Evolutionary conservation across 2,797 vertebrate species (phyloP).

Genomic region (Bovichtus diacanthus): DNA sequence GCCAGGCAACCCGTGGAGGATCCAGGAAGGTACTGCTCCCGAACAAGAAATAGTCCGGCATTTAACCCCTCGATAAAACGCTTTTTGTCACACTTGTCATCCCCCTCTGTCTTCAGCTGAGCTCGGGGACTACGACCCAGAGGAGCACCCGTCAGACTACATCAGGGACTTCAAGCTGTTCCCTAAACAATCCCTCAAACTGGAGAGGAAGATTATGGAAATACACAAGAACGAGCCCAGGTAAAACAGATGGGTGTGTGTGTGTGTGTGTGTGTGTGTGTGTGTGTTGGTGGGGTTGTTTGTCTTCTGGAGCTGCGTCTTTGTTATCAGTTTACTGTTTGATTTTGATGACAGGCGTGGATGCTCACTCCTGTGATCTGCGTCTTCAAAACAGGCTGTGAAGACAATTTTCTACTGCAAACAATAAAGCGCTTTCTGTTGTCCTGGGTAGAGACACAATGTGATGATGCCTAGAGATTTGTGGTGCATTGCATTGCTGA

Average conservation of each 20-base stretch:
- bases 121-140: constrained; percentile 94
- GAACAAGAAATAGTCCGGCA: not conserved
- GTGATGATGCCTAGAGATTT: constrained; percentile 19
- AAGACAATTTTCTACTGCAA: constrained; percentile 27
- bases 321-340: constrained; percentile 22
- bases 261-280: not conserved
- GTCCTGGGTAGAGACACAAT: constrained; percentile 26
- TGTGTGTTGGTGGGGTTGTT: not conserved
- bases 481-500: constrained; percentile 5
- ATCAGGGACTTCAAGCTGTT: constrained; percentile 96
- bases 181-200: constrained; percentile 96
- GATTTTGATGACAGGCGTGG: constrained; percentile 37
- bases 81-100: no score
- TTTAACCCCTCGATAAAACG: not conserved
- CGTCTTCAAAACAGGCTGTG: constrained; percentile 22
- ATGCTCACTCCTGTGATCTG: constrained; percentile 42
- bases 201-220: constrained; percentile 96
- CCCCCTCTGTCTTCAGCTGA: constrained; percentile 85
- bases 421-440: constrained; percentile 25
- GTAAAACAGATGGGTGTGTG: constrained; percentile 76
- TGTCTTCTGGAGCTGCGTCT: constrained; percentile 17
- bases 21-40: not conserved
- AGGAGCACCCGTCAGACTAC: constrained; percentile 95
- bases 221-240: constrained; percentile 96
- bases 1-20: not conserved